Evolutionary conservation across 1,140 invertebrate genomes (phyloP).

Genomic region (Drosophila ohnishii): DNA sequence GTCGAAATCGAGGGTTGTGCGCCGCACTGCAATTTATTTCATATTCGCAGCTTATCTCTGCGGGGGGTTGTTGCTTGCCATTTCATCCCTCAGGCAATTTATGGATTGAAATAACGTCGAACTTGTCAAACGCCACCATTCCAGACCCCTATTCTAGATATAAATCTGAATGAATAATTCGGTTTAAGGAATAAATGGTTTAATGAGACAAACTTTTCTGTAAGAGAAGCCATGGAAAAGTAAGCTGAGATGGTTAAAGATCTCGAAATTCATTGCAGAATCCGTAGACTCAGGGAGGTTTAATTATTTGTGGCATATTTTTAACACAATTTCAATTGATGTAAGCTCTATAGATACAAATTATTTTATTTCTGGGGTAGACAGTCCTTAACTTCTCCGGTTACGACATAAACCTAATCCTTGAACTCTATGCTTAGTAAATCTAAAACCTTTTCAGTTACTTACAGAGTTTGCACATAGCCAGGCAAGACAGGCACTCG

Average conservation of each 20-base stretch:
- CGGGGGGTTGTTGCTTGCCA: slow-evolving; percentile 33
- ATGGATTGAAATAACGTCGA: slow-evolving; percentile 25
- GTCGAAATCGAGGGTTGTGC: slow-evolving; percentile 43
- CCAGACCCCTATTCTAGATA: not conserved
- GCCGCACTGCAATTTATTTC: slow-evolving; percentile 47
- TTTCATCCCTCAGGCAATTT: slow-evolving; percentile 47
- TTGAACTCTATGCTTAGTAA: too few relatives aligned
- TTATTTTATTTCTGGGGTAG: not conserved
- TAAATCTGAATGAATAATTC: slow-evolving; percentile 4
- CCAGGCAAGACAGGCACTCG: slow-evolving; percentile 85
- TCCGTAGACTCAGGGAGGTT: not conserved
- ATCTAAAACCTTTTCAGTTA: slow-evolving; percentile 35
- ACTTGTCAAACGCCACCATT: slow-evolving; percentile 6
- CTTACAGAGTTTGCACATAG: slow-evolving; percentile 86
- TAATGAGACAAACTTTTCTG: not conserved
- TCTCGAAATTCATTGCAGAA: not conserved
- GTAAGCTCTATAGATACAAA: not conserved
- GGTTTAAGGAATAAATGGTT: not conserved
- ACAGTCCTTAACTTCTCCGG: too few relatives aligned
- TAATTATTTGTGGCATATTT: not conserved
- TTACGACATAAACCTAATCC: too few relatives aligned
- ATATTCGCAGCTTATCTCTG: slow-evolving; percentile 27
- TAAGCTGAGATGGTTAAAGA: not conserved
- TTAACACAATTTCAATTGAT: not conserved
- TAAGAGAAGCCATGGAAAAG: not conserved